Conservation (phyloP, 2,113 vertebrate species). For the Ctenodactylus gundi region DNA sequence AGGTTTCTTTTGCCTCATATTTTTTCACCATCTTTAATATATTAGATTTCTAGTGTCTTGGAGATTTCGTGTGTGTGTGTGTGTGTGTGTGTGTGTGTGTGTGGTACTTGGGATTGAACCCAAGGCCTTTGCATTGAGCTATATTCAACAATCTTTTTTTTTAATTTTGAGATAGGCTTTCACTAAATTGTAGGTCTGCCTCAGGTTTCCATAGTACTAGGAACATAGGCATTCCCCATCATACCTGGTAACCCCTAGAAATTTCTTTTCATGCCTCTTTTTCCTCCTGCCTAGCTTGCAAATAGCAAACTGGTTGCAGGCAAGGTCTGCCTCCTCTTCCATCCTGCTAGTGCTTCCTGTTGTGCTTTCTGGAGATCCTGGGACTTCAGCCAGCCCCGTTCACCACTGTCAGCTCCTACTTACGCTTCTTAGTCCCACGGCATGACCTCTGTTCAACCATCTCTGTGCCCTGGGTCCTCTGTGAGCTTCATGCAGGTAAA, state of each 20-base stretch:
- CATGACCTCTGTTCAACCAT: neutral
- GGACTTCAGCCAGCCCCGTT: neutral
- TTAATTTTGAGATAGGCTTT: neutral
- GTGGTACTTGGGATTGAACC: neutral
- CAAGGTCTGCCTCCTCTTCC: neutral
- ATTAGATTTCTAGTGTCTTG: neutral
- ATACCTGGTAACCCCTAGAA: neutral
- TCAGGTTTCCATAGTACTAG: neutral
- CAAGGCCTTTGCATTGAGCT: neutral
- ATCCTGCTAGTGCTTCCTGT: rapidly evolving
- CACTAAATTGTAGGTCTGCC: neutral
- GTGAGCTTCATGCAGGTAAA: neutral
- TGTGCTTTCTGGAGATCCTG: neutral
- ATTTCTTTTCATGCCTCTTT: neutral
- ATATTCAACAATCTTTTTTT: neutral
- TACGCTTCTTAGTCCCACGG: neutral
- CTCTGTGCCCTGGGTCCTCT: neutral
- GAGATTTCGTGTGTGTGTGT: neutral
- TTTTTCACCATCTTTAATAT: neutral
- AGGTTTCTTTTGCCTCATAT: neutral
- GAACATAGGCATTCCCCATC: neutral
- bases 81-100: neutral
- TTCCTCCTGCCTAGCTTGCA: neutral
- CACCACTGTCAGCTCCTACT: neutral
- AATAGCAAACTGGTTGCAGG: neutral